Evolutionary conservation across 2,888 invertebrate species (phyloP).

Genomic region (Andrena hattorfiana): DNA sequence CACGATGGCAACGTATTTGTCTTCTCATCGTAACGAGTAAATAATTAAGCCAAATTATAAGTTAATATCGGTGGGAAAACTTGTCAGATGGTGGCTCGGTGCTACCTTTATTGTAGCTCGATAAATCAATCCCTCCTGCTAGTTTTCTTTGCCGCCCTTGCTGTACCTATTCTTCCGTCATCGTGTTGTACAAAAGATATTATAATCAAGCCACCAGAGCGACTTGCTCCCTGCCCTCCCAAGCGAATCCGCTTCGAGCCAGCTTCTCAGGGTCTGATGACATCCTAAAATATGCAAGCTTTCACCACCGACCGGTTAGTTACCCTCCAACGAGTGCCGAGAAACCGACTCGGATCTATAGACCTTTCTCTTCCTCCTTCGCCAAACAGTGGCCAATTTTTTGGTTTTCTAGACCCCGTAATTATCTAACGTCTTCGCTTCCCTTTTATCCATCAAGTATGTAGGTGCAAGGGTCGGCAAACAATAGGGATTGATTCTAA

Average conservation of each 20-base stretch:
- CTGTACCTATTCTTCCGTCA: constrained; percentile 14
- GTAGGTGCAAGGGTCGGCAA: constrained; percentile 42
- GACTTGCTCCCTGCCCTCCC: constrained; percentile 32
- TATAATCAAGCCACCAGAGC: constrained; percentile 44
- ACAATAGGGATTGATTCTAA: constrained; percentile 57
- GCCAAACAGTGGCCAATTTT: not conserved
- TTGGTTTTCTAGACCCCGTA: not conserved
- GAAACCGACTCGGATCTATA: constrained; percentile 17
- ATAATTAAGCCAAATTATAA: constrained; percentile 18
- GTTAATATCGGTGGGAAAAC: constrained; percentile 36
- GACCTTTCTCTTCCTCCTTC: constrained; percentile 13
- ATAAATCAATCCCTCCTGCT: constrained; percentile 31
- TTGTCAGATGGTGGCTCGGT: not conserved
- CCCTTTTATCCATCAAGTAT: constrained; percentile 44
- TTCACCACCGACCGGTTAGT: constrained; percentile 67
- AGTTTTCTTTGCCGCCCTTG: not conserved
- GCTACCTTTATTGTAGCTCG: constrained; percentile 3
- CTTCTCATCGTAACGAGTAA: not conserved
- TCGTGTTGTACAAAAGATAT: constrained; percentile 42
- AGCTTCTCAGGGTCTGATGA: constrained; percentile 70
- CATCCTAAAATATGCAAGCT: constrained; percentile 78
- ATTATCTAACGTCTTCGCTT: constrained; percentile 30
- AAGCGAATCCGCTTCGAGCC: constrained; percentile 33
- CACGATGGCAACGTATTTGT: too few relatives aligned
- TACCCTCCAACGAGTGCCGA: constrained; percentile 53